A percentile compares a stretch with the other conserved stretches of the same genome.
phyloP scores from a whole-genome alignment of 2,888 invertebrate species.

The Rhagonycha fulva region DNA sequence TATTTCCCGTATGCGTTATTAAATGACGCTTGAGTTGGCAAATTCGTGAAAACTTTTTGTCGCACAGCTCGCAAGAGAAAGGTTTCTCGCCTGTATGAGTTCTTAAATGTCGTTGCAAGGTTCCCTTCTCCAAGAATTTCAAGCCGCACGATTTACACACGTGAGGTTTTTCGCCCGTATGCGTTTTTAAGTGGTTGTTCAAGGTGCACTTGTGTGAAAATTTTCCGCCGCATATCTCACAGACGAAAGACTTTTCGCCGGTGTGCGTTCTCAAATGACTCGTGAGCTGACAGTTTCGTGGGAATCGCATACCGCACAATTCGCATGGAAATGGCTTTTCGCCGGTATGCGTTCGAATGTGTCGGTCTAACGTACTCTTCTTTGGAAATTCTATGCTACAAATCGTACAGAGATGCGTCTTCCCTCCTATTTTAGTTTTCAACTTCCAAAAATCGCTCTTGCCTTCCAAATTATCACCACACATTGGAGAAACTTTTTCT shows the following conservation, averaged over 20 bases:
- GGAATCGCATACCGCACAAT: neutral
- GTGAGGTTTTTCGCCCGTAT: neutral
- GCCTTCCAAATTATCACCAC: neutral
- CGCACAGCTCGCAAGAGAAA: neutral
- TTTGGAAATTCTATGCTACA: neutral
- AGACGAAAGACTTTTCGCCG: neutral
- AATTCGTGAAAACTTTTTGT: neutral
- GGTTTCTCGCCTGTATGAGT: neutral
- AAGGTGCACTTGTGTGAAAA: neutral
- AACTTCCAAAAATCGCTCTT: neutral
- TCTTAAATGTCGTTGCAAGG: neutral
- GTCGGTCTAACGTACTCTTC: neutral
- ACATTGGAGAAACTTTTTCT: neutral
- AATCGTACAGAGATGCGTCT: neutral
- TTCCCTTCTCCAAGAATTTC: neutral
- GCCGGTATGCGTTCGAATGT: neutral
- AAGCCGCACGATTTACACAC: neutral
- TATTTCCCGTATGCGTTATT: neutral
- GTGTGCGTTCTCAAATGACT: neutral
- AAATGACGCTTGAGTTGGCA: neutral
- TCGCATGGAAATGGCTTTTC: neutral
- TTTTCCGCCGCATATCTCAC: neutral
- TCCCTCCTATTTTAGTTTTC: neutral
- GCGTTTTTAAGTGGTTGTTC: neutral
- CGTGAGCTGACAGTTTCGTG: neutral